Conservation (phyloP, 2,113 vertebrate species). For the Notechis scutatus region DNA sequence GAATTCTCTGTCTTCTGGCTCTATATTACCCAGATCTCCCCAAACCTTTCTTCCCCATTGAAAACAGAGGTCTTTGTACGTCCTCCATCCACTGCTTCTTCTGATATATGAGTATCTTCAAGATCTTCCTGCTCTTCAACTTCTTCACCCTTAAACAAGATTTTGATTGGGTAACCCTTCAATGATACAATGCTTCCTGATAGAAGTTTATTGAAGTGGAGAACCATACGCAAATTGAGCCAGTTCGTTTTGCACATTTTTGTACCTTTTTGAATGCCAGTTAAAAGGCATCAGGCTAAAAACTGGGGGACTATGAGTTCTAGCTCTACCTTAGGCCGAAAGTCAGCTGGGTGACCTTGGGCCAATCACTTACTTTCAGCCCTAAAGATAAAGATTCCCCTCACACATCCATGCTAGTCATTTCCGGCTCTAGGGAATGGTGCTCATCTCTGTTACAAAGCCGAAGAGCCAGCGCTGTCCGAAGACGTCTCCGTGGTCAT, state of each 20-base stretch:
- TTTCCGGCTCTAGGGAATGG: no score
- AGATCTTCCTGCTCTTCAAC: neutral
- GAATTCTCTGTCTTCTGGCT: neutral
- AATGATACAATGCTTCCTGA: neutral
- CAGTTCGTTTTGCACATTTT: neutral
- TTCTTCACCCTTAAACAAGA: neutral
- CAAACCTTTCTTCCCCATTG: no score
- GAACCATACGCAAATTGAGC: neutral
- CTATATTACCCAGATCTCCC: neutral
- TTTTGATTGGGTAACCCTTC: neutral
- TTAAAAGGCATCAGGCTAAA: neutral
- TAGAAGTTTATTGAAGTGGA: neutral
- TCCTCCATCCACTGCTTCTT: neutral
- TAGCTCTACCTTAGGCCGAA: neutral
- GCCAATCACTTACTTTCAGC: neutral
- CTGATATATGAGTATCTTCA: neutral
- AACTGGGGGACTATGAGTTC: neutral
- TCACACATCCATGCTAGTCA: no score
- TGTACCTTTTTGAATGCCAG: neutral
- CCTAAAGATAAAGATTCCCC: neutral
- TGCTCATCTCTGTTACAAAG: no score
- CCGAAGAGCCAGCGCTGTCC: no score
- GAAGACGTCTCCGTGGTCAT: no score
- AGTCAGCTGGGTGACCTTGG: neutral
- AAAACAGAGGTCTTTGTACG: no score